Percentiles rank a stretch among this genome's conserved stretches.
These are phyloP conservation scores for Tubulanus polymorphus DNA, from an alignment of 2,888 invertebrate genomes.

Conservation along the genomic window DNA sequence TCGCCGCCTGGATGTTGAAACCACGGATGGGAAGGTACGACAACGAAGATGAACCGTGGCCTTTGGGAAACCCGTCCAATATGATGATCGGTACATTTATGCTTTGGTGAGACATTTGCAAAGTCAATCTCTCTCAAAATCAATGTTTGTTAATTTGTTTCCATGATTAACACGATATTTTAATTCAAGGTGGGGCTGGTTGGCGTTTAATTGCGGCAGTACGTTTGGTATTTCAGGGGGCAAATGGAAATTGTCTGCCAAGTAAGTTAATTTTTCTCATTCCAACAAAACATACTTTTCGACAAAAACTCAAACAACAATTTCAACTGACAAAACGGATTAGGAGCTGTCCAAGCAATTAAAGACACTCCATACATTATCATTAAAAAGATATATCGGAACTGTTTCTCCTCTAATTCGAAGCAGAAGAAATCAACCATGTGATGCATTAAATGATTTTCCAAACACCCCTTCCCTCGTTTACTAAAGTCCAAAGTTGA, in stretches of 20 bases:
- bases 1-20: conserved; percentile 84
- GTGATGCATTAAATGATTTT: too few relatives aligned
- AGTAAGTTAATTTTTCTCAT: conserved; percentile 28
- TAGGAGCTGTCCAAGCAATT: background rate
- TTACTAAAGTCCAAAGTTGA: too few relatives aligned
- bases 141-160: background rate
- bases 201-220: conserved; percentile 87
- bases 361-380: too few relatives aligned
- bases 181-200: conserved; percentile 76
- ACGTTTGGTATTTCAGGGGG: conserved; percentile 69
- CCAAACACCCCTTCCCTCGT: too few relatives aligned
- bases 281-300: background rate
- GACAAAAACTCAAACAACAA: background rate
- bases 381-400: background rate
- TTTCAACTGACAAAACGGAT: background rate
- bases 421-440: too few relatives aligned
- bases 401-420: too few relatives aligned
- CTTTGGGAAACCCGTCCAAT: conserved; percentile 83
- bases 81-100: conserved; percentile 86
- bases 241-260: conserved; percentile 81
- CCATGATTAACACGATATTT: background rate
- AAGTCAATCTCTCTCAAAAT: too few relatives aligned
- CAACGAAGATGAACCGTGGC: conserved; percentile 67
- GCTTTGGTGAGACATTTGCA: conserved; percentile 65
- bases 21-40: conserved; percentile 76